Evolutionary conservation across 2,113 vertebrate genomes (phyloP).

Genomic region (Bungarus multicinctus): DNA sequence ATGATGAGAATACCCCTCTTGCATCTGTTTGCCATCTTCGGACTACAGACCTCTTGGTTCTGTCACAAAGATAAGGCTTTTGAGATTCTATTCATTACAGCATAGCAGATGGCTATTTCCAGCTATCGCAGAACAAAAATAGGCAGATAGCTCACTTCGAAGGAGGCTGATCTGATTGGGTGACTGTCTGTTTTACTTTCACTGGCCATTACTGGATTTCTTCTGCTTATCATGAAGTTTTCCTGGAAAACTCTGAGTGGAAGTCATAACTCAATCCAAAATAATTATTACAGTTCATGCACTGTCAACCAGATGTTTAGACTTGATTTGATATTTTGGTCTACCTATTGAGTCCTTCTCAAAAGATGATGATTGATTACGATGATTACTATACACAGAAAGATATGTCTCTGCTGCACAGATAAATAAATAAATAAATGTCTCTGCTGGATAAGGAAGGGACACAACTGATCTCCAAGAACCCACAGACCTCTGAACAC

Average conservation of each 20-base stretch:
- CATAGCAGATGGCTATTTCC: not conserved
- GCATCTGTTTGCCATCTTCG: not conserved
- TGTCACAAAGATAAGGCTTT: slow-evolving; percentile 19
- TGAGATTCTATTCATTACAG: not conserved
- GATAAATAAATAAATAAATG: not conserved
- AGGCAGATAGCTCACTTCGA: not conserved
- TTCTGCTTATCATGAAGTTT: too few species aligned
- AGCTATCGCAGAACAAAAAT: not conserved
- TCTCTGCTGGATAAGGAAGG: not conserved
- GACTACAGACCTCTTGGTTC: accelerated
- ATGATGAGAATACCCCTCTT: not conserved
- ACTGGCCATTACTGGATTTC: not conserved
- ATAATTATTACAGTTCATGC: not conserved
- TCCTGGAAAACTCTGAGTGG: not conserved
- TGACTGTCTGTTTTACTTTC: not conserved
- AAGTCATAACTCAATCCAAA: not conserved
- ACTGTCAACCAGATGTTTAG: not conserved
- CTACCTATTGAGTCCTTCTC: not conserved
- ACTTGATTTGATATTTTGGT: not conserved
- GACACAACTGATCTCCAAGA: not conserved
- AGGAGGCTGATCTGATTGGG: not conserved
- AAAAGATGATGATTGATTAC: not conserved
- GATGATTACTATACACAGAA: not conserved
- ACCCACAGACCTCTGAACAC: not conserved
- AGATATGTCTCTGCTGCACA: not conserved